phyloP scores from a whole-genome alignment of 2,113 vertebrate genomes.

The Cyrtonyx montezumae region DNA sequence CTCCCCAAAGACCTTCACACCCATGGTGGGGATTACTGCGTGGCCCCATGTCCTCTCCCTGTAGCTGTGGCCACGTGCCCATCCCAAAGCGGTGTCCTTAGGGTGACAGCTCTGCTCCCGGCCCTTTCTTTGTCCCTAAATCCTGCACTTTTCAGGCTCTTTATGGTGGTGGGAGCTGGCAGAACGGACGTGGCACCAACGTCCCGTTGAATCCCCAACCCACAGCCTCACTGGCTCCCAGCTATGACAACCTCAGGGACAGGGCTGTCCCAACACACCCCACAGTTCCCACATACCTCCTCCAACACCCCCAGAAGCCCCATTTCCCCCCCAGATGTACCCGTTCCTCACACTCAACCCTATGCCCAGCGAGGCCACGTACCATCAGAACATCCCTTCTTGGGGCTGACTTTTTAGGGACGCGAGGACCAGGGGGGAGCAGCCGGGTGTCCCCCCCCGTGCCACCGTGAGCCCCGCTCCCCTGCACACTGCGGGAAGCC shows the following conservation, averaged over 20 bases:
- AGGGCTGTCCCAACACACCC: rapidly evolving
- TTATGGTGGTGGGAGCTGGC: not conserved
- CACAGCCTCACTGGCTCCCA: rapidly evolving
- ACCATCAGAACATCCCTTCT: not conserved
- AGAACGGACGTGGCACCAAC: not conserved
- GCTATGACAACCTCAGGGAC: not conserved
- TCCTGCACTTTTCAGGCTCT: not conserved
- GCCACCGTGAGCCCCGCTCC: not conserved
- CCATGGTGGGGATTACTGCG: rapidly evolving
- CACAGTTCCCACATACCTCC: rapidly evolving
- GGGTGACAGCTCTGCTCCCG: not conserved
- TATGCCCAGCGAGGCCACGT: rapidly evolving
- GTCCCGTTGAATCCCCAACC: not conserved
- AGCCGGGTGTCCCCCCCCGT: not conserved
- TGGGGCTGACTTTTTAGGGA: rapidly evolving
- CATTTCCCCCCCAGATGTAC: not conserved
- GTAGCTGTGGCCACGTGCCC: not conserved
- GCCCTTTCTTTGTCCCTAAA: slow-evolving; percentile 46
- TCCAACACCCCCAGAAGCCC: rapidly evolving
- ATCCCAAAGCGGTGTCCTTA: not conserved
- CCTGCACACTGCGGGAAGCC: not conserved
- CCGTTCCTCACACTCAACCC: rapidly evolving
- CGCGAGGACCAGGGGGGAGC: rapidly evolving
- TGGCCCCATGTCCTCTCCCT: not conserved
- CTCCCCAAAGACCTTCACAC: not conserved